Conservation (phyloP, 2,797 vertebrate genomes). For the Leptodactylus fallax region DNA sequence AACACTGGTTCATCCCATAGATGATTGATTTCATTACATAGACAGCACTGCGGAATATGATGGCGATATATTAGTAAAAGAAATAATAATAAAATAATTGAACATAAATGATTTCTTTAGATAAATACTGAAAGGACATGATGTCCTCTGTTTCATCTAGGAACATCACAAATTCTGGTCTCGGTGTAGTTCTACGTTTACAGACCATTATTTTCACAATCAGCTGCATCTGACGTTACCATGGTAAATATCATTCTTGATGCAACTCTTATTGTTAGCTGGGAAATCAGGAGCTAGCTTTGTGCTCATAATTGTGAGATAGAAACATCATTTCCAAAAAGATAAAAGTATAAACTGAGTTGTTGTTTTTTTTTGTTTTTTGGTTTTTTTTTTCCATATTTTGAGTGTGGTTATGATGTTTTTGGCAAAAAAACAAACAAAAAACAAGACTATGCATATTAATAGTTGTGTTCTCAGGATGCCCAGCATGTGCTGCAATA, state of each 20-base stretch:
- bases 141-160: not conserved
- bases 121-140: not conserved
- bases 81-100: no score
- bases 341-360: not conserved
- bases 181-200: not conserved
- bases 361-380: no score
- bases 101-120: no score
- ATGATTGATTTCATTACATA: not conserved
- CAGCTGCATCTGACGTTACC: slow-evolving; percentile 21
- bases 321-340: not conserved
- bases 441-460: no score
- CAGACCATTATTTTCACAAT: not conserved
- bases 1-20: not conserved
- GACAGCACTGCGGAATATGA: not conserved
- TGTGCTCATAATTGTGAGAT: slow-evolving; percentile 5
- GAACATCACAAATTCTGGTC: not conserved
- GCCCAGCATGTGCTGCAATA: no score
- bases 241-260: slow-evolving; percentile 37
- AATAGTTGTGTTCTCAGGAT: no score
- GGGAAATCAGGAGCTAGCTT: not conserved
- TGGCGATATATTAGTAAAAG: no score
- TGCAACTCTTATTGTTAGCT: slow-evolving; percentile 16
- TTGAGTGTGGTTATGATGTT: no score
- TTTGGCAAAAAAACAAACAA: no score
- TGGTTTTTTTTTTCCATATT: no score